phyloP scores from a whole-genome alignment of 2,888 invertebrate genomes.

The Harpalus rubripes region DNA sequence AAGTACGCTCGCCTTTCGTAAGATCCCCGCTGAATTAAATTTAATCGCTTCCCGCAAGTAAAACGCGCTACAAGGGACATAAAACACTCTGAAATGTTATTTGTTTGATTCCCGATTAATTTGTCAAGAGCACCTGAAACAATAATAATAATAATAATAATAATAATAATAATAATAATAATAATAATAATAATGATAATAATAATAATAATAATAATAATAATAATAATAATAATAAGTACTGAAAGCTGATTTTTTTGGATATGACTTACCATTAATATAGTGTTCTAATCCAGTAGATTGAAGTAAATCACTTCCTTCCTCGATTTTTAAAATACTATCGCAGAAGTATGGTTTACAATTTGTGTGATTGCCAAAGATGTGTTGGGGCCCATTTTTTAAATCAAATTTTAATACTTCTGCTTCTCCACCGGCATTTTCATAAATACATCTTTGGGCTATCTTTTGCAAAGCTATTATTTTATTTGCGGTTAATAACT shows the following conservation, averaged over 20 bases:
- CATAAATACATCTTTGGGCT: too few relatives aligned
- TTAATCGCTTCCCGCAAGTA: too few relatives aligned
- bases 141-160: too few relatives aligned
- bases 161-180: neutral
- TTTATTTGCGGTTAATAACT: constrained; percentile 13
- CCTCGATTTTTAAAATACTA: neutral
- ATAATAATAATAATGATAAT: neutral
- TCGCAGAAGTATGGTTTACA: constrained; percentile 8
- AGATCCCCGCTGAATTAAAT: too few relatives aligned
- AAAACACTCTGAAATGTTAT: too few relatives aligned
- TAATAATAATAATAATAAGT: too few relatives aligned
- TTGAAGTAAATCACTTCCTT: neutral
- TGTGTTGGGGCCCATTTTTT: neutral
- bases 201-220: too few relatives aligned
- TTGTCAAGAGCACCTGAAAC: too few relatives aligned
- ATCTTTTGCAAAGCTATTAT: neutral
- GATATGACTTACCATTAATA: constrained; percentile 5
- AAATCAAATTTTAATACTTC: constrained; percentile 27
- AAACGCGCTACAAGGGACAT: too few relatives aligned
- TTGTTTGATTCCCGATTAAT: too few relatives aligned
- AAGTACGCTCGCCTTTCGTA: too few relatives aligned
- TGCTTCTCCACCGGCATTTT: neutral
- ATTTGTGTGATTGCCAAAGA: constrained; percentile 11
- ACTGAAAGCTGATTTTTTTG: too few relatives aligned
- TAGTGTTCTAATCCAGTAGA: constrained; percentile 12